phyloP scores from a whole-genome alignment of 1,140 invertebrate genomes.

The Meteorus sp. region DNA sequence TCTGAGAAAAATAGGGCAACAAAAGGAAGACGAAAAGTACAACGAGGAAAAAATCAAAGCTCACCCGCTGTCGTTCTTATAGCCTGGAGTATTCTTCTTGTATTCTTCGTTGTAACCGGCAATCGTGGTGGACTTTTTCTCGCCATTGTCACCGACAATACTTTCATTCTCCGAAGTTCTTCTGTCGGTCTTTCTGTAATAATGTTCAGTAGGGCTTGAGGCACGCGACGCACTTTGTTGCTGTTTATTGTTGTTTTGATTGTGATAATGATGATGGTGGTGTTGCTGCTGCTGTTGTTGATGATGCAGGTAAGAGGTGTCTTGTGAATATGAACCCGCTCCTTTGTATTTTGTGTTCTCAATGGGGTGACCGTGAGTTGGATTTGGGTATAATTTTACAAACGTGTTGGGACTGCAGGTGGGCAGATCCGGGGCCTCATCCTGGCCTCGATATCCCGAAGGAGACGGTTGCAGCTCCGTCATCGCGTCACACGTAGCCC shows the following conservation, averaged over 20 bases:
- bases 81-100: constrained; percentile 56
- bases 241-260: constrained; percentile 8
- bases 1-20: too few relatives aligned
- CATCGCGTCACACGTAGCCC: constrained; percentile 58
- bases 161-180: constrained; percentile 21
- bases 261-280: too few relatives aligned
- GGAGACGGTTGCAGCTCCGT: constrained; percentile 60
- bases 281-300: constrained; percentile 21
- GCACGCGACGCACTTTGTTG: constrained; percentile 16
- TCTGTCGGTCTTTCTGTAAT: constrained; percentile 18
- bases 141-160: constrained; percentile 11
- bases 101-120: constrained; percentile 53
- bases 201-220: constrained; percentile 21
- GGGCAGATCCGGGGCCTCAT: constrained; percentile 54
- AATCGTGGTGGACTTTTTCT: constrained; percentile 32
- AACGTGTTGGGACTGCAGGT: constrained; percentile 44
- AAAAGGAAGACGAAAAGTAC: neutral
- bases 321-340: constrained; percentile 44
- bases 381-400: constrained; percentile 47
- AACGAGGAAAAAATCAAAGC: constrained; percentile 26
- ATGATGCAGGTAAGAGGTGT: constrained; percentile 37
- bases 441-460: constrained; percentile 54
- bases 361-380: constrained; percentile 46
- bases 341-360: constrained; percentile 52
- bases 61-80: constrained; percentile 58